A percentile compares a stretch with the other conserved stretches of the same genome.
Conservation (phyloP, 1,140 invertebrate genomes). For the Lanistes nyassanus region DNA sequence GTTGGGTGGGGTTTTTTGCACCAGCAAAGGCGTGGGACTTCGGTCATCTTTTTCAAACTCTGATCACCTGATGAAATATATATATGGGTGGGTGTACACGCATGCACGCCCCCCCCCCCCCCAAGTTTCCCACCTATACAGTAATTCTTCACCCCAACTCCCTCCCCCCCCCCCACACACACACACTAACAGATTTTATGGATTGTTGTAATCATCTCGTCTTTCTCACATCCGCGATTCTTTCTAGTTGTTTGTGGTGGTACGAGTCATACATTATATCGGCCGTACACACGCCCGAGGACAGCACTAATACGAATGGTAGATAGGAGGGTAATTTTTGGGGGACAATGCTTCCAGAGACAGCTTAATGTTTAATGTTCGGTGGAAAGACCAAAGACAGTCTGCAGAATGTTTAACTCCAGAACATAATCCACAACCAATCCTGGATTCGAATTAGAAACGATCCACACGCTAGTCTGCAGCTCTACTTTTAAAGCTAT, state of each 20-base stretch:
- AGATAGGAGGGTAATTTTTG: no score
- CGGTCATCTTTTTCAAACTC: neutral
- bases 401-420: no score
- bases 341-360: no score
- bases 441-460: no score
- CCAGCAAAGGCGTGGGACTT: neutral
- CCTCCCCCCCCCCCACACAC: neutral
- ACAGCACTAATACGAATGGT: no score
- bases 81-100: neutral
- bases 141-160: neutral
- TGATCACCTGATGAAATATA: neutral
- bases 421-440: no score
- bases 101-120: neutral
- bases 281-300: neutral
- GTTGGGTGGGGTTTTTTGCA: neutral
- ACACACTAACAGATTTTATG: no score
- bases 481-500: no score
- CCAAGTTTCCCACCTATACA: neutral
- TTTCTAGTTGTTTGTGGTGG: neutral
- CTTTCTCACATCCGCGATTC: neutral
- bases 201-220: neutral
- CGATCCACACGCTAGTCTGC: no score
- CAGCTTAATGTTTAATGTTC: no score
- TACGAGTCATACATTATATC: neutral
- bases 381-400: no score